A percentile compares a stretch with the other conserved stretches of the same genome.
Conservation (phyloP, 2,113 vertebrate genomes). For the Grallaria varia region DNA sequence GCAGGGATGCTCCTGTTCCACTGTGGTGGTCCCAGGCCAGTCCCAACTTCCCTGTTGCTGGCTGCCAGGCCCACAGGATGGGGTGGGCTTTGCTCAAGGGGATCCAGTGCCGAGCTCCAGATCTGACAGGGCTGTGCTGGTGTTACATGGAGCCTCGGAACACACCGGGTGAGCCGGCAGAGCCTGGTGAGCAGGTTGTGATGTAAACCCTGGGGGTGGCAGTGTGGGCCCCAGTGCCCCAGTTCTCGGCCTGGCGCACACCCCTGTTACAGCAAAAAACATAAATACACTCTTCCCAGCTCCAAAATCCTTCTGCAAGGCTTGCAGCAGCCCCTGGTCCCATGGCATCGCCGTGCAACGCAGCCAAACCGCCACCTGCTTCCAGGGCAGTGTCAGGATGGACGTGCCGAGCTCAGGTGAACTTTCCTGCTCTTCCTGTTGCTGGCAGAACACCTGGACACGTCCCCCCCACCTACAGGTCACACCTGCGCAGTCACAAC, state of each 20-base stretch:
- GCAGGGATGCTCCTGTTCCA: fast-evolving
- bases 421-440: constrained; percentile 15
- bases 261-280: not conserved
- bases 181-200: constrained; percentile 44
- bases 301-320: not conserved
- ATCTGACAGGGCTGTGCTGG: not conserved
- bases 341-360: fast-evolving
- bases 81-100: not conserved
- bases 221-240: not conserved
- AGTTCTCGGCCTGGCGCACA: not conserved
- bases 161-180: fast-evolving
- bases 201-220: not conserved
- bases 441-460: not conserved
- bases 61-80: not conserved
- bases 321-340: fast-evolving
- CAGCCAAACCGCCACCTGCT: fast-evolving
- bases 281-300: not conserved
- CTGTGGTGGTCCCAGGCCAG: fast-evolving
- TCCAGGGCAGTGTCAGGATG: not conserved
- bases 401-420: not conserved
- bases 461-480: fast-evolving
- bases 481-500: fast-evolving
- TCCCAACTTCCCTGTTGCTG: fast-evolving
- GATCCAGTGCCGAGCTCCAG: fast-evolving
- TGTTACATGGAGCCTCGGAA: fast-evolving